Evolutionary conservation across 2,797 vertebrate species (phyloP), one percentile per base, ranked within the genome.

Genomic region (Hybognathus amarus): DNA sequence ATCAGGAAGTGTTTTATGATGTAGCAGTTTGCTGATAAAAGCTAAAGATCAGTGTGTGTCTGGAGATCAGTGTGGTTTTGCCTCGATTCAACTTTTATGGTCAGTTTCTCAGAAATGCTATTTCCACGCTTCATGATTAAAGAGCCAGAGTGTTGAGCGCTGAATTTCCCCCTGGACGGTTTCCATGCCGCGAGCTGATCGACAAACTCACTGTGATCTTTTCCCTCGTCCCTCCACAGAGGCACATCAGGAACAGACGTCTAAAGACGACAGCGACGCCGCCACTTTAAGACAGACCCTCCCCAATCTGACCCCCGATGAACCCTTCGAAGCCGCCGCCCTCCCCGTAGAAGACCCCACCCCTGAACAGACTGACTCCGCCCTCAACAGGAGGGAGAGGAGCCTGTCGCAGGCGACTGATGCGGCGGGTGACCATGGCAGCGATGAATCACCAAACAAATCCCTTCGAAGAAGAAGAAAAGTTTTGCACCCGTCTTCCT

Each of bases 401-500:
- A 97, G 84, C 88, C 95, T 11, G 89, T 91, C 5, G 89, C 89
- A 84, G 94, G 95, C 22, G 93, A 95, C n/a, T 0, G 92, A 88
- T 0, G 91, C 94, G 5, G 93, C 92, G 0, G n/a, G 81, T 17
- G 96, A 97, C 70, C 94, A 93, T 66, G 97, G 97, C 87, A 97
- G 97, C 0, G 98, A 99, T 6, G 98, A 97, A 88, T 99, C 98
- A 80, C 98, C 97, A 56, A 97, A 97, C 92, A 99, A 99, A 91
- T 99, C 98, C 40, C 98, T 13, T 99, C 98, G 3, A 99, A 99
- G 92, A 99, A 99, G 96, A 99, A 99, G 96, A 99, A 99, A 99
- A 99, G 90, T 99, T 99, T 92, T 98, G 98, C 88, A 99, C 98
- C 98, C 98, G 77, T 99, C 98, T 90, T 99, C 94, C 92, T 99